Percentiles rank a stretch among this genome's conserved stretches.
These are phyloP conservation scores for Metopolophium dirhodum DNA, from an alignment of 1,140 invertebrate genomes.

Conservation along the genomic window DNA sequence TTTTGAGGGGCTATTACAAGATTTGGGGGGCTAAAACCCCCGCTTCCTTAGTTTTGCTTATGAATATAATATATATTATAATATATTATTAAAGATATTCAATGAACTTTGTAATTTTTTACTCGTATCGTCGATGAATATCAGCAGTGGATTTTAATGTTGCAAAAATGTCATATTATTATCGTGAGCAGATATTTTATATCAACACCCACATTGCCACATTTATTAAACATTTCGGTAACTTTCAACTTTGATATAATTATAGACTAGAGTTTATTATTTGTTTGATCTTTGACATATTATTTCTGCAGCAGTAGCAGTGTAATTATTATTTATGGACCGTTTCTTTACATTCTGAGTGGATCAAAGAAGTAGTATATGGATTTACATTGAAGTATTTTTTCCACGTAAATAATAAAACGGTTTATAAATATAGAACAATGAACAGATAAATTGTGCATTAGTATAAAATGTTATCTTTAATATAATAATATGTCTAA, in stretches of 20 bases:
- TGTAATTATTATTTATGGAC: conserved; percentile 2
- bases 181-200: background rate
- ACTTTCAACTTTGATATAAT: background rate
- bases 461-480: background rate
- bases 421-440: background rate
- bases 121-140: background rate
- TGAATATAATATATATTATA: no score
- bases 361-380: background rate
- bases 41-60: no score
- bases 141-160: background rate
- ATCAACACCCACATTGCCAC: background rate
- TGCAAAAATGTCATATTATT: background rate
- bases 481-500: background rate
- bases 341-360: background rate
- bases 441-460: background rate
- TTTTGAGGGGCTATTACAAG: no score
- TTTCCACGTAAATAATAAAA: background rate
- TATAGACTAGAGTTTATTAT: background rate
- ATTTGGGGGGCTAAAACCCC: no score
- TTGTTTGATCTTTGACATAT: background rate
- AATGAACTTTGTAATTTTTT: background rate
- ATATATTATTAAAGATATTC: background rate
- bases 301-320: background rate
- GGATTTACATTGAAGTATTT: background rate
- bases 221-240: background rate